Conservation (phyloP, 2,888 invertebrate genomes). For the Helleia helle region DNA sequence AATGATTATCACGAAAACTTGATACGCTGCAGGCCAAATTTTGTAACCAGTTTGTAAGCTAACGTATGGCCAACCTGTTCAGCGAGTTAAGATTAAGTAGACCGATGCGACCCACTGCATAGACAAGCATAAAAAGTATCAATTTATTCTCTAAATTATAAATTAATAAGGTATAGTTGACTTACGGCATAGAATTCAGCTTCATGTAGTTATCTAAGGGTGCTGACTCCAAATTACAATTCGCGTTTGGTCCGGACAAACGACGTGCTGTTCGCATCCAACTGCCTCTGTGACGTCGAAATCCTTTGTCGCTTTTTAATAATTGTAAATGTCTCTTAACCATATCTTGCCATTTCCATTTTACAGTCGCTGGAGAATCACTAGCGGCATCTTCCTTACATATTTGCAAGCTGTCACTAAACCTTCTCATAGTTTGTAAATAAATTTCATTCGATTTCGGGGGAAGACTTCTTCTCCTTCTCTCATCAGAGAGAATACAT, state of each 20-base stretch:
- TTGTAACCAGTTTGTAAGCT: slow-evolving; percentile 48
- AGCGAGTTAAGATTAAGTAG: slow-evolving; percentile 41
- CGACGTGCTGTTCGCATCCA: slow-evolving; percentile 65
- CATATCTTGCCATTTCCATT: slow-evolving; percentile 70
- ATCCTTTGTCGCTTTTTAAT: slow-evolving; percentile 62
- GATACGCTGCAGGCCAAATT: slow-evolving; percentile 33
- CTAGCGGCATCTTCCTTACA: slow-evolving; percentile 70
- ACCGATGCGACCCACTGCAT: slow-evolving; percentile 34
- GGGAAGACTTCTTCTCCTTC: slow-evolving; percentile 63
- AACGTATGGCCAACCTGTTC: slow-evolving; percentile 20
- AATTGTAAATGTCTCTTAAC: slow-evolving; percentile 65
- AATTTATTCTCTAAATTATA: background rate
- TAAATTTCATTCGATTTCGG: slow-evolving; percentile 68
- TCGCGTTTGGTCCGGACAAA: slow-evolving; percentile 48
- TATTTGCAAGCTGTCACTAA: slow-evolving; percentile 66
- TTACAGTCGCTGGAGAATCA: slow-evolving; percentile 65
- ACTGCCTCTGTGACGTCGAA: slow-evolving; percentile 60
- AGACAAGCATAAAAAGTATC: slow-evolving; percentile 25
- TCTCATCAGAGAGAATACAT: slow-evolving; percentile 56
- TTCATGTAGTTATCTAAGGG: slow-evolving; percentile 60
- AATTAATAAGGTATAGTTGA: slow-evolving; percentile 21
- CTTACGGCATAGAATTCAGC: slow-evolving; percentile 66
- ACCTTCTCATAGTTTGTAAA: slow-evolving; percentile 64
- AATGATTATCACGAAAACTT: slow-evolving; percentile 41
- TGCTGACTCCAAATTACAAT: slow-evolving; percentile 42